Base-by-base conservation (phyloP, 2,888 invertebrate species). In the Hoplodrina ambigua region DNA sequence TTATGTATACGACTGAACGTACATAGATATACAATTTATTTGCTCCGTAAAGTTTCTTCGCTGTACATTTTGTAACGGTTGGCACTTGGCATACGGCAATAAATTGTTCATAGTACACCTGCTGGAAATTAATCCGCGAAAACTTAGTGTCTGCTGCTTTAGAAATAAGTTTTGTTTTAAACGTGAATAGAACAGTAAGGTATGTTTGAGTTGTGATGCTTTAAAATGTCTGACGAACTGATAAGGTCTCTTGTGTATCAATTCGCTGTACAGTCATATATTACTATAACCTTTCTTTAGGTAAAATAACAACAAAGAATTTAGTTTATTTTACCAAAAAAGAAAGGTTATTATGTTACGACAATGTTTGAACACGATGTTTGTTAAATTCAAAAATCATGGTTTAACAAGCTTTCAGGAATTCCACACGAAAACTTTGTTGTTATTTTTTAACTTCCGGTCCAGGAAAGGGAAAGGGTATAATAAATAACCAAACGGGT, bases 1-100 rank as follows among this genome's bases (percentile, higher is more conserved):
- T 71, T 71, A 74, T 71, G 41, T 79, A 67, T 37, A 17, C 49
- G 13, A 46, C 5, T 58, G 20, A 4, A 59, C 30, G 20, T 54
- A 69, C 57, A 65, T 69, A 77, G 72, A 80, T 75, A 82, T 65
- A 75, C 59, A 81, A 82, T 82, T 80, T 82, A 82, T 86, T 82
- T 80, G 75, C 63, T 82, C 25, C 59, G 72, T 71, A 75, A 83
- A 84, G 78, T 85, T 81, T 76, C 78, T 77, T 81, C 76, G 77
- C 67, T 72, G 71, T 75, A 77, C 65, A 75, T 74, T 78, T 75
- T 67, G 72, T 72, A 71, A 78, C 65, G 69, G 69, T 77, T 71
- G 66, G 70, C 56, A 72, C 63, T 75, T 71, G 66, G 67, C 57
- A 69, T 68, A 61, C 57, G 57, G 67, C 57, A 69, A 78, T 83